phyloP scores from a whole-genome alignment of 2,888 invertebrate species.

The Agelastica alni region DNA sequence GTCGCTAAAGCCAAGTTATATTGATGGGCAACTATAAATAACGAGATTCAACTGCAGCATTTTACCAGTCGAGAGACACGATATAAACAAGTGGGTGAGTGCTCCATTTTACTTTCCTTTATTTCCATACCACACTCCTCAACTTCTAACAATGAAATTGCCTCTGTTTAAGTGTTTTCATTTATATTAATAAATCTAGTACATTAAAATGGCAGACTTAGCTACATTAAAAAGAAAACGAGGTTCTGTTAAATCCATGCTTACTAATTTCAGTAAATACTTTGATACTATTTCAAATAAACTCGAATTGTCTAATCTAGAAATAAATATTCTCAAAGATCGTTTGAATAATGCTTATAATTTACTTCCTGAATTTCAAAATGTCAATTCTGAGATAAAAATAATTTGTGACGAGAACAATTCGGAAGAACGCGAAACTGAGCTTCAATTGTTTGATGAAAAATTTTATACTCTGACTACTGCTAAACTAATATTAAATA shows the following conservation, averaged over 20 bases:
- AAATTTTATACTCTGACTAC: slow-evolving; percentile 7
- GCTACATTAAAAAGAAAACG: background rate
- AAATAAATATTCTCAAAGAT: slow-evolving; percentile 2
- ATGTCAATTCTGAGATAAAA: slow-evolving; percentile 4
- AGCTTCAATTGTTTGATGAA: slow-evolving; percentile 4
- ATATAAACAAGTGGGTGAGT: background rate
- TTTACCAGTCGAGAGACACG: background rate
- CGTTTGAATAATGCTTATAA: background rate
- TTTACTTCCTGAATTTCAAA: slow-evolving; percentile 6
- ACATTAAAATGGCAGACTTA: no score
- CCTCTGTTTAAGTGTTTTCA: no score
- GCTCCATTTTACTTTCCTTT: background rate
- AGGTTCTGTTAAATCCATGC: background rate
- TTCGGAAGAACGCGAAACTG: slow-evolving; percentile 2
- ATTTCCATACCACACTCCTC: no score
- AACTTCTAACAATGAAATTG: no score
- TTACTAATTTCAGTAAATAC: background rate
- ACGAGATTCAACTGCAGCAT: background rate
- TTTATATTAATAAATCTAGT: no score
- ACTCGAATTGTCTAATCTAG: background rate
- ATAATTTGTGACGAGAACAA: background rate
- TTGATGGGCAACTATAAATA: slow-evolving; percentile 2
- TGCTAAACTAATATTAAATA: slow-evolving; percentile 9
- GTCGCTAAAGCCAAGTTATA: background rate
- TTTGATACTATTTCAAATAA: background rate